phyloP scores from a whole-genome alignment of 2,888 invertebrate species.

The Agonopterix arenella region DNA sequence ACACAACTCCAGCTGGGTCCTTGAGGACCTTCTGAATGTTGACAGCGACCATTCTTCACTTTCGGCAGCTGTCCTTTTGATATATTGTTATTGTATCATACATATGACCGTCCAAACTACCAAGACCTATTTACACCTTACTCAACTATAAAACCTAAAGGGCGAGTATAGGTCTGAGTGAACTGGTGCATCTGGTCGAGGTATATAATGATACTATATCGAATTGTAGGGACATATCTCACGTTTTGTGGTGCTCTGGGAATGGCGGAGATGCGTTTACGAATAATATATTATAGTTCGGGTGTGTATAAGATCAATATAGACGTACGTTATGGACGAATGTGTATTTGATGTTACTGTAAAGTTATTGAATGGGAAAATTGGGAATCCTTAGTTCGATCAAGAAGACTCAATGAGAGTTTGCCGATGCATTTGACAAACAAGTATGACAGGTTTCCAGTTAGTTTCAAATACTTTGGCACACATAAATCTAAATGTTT shows the following conservation, averaged over 20 bases:
- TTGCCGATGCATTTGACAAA: too few species aligned
- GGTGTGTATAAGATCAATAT: neutral
- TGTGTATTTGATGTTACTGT: neutral
- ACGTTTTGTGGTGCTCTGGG: slow-evolving; percentile 23
- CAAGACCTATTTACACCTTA: slow-evolving; percentile 10
- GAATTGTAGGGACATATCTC: slow-evolving; percentile 25
- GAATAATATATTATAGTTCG: neutral
- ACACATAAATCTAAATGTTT: too few species aligned
- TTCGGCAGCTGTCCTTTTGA: slow-evolving; percentile 44
- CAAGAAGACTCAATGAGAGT: too few species aligned
- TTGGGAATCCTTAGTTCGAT: too few species aligned
- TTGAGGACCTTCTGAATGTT: slow-evolving; percentile 20
- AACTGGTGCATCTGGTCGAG: slow-evolving; percentile 12
- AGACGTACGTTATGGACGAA: neutral
- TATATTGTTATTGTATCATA: slow-evolving; percentile 44
- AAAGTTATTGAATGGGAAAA: too few species aligned
- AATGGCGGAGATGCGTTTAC: slow-evolving; percentile 14
- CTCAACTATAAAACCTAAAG: neutral
- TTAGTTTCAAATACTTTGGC: too few species aligned
- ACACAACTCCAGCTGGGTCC: slow-evolving; percentile 18
- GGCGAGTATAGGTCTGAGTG: neutral
- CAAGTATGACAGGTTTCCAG: too few species aligned
- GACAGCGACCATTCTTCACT: slow-evolving; percentile 42
- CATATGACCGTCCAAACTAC: slow-evolving; percentile 18
- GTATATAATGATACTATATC: slow-evolving; percentile 15